Conservation (phyloP, 2,113 vertebrate species). For the Scopus umbretta region DNA sequence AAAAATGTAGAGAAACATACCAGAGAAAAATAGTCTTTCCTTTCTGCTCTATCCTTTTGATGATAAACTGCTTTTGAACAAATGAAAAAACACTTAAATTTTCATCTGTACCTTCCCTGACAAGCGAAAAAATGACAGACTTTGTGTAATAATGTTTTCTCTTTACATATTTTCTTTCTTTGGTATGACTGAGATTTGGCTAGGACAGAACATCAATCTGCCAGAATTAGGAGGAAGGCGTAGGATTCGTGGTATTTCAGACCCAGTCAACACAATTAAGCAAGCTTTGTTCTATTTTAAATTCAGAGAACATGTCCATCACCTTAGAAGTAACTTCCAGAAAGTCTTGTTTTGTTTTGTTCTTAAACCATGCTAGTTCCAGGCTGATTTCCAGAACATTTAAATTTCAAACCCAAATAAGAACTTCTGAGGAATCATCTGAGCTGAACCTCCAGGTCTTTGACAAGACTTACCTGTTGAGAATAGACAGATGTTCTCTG, state of each 20-base stretch:
- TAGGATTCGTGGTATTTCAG: conserved; percentile 11
- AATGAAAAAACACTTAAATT: not conserved
- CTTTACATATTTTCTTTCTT: not conserved
- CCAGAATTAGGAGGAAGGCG: conserved; percentile 31
- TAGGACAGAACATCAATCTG: not conserved
- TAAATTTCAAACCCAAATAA: not conserved
- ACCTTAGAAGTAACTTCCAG: conserved; percentile 10
- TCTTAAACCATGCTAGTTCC: not conserved
- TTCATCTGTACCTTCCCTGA: not conserved
- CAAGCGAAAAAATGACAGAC: not conserved
- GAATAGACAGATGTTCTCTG: not conserved
- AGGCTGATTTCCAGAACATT: not conserved
- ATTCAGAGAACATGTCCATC: not conserved
- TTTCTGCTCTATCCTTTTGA: not conserved
- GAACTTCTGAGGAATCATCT: not conserved
- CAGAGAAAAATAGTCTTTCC: not conserved
- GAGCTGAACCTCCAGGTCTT: not conserved
- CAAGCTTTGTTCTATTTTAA: conserved; percentile 49
- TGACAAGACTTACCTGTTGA: not conserved
- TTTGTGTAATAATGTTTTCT: not conserved
- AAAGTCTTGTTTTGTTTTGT: not conserved
- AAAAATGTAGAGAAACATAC: too few species aligned
- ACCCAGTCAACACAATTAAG: conserved; percentile 31
- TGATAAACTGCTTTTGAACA: not conserved
- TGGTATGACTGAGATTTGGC: conserved; percentile 37